These are phyloP conservation scores for Anguilla pacifica DNA, from an alignment of 2,797 vertebrate species.

Conservation along the genomic window DNA sequence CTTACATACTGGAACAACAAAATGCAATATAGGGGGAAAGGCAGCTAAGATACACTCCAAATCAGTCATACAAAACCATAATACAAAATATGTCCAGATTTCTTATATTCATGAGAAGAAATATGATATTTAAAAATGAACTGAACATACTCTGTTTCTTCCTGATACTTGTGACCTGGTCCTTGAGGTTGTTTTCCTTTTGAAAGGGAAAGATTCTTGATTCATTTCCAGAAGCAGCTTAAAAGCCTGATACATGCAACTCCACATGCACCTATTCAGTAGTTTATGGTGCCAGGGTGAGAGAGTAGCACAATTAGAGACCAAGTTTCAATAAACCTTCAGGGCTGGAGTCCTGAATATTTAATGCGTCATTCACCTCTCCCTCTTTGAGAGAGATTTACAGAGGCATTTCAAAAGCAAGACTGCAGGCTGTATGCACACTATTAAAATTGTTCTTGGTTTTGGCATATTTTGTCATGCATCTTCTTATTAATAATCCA, in stretches of 20 bases:
- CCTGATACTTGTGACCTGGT: neutral
- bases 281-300: constrained; percentile 30
- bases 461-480: constrained; percentile 34
- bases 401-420: constrained; percentile 45
- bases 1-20: neutral
- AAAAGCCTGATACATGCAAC: neutral
- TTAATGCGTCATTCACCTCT: constrained; percentile 46
- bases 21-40: neutral
- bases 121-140: neutral
- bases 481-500: constrained; percentile 66
- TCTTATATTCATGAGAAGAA: neutral
- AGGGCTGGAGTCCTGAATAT: constrained; percentile 57
- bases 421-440: constrained; percentile 48
- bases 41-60: neutral
- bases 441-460: constrained; percentile 44
- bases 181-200: neutral
- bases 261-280: constrained; percentile 27
- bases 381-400: constrained; percentile 14
- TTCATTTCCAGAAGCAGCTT: neutral
- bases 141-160: neutral
- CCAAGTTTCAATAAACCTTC: constrained; percentile 52
- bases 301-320: constrained; percentile 48
- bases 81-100: neutral
- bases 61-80: neutral
- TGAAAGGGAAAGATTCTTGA: neutral